Evolutionary conservation across 1,140 invertebrate genomes (phyloP), one percentile per base, ranked within the genome.

Genomic region (Aricia agestis): DNA sequence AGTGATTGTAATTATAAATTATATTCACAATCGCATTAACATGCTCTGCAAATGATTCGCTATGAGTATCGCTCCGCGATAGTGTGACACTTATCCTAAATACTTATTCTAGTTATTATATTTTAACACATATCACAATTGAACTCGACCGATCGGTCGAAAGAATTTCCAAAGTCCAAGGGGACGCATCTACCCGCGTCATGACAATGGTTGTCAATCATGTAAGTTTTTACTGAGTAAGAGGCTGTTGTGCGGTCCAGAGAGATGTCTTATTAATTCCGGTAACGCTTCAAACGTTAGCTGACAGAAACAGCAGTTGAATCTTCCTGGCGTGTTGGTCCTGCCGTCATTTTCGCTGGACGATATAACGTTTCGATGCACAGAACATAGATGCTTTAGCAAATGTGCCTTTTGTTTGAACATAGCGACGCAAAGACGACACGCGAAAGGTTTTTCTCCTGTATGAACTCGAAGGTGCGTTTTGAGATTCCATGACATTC

Each of bases 401-500:
- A 97, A 90, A 83, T 97, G 96, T 2, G 96, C 96, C 86, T 97
- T 97, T 77, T 97, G 96, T 84, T 97, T 97, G 86, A 97, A 97
- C 96, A 97, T 97, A 36, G 96, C 96, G 15, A 97, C 95, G 82
- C 96, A 97, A 1, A 97, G 93, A 75, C 96, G 93, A 93, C 96
- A 97, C 58, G 96, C 96, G 79, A 97, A 97, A 6, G 96, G 96
- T 83, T 97, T 97, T 78, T 97, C 96, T 65, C 96, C 96, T 0
- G 96, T 97, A 82, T 97, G 96, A 15, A 97, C 96, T 83, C 96
- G 93, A 45, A 97, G 90, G 91, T 97, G 96, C 63, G 96, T 97
- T 85, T 97, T 97, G 75, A 97, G 92, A 92, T 97, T 97, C 96
- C 96, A 97, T 1, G 95, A 96, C 96, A 97, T 97, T 45, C 96